These are phyloP conservation scores for Sturmia bella DNA, from an alignment of 2,888 invertebrate species.

Conservation along the genomic window DNA sequence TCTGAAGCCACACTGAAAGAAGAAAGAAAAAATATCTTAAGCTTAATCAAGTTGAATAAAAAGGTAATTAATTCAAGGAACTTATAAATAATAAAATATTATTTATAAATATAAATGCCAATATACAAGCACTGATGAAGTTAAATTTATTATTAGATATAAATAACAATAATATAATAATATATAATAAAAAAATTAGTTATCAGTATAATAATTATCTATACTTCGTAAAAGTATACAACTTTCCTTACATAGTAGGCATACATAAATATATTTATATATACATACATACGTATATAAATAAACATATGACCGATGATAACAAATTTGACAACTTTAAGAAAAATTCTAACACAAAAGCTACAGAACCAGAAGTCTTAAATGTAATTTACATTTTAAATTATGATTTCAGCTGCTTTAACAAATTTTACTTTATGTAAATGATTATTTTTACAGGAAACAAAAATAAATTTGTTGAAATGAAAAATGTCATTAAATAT, in stretches of 20 bases:
- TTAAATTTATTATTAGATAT: slow-evolving; percentile 63
- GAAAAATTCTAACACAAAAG: slow-evolving; percentile 28
- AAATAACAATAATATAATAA: slow-evolving; percentile 39
- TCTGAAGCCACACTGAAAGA: slow-evolving; percentile 34
- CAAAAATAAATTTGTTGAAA: neutral
- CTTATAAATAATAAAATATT: slow-evolving; percentile 22
- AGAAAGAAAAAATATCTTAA: slow-evolving; percentile 40
- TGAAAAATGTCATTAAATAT: slow-evolving; percentile 32
- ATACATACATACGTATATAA: neutral
- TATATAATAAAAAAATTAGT: slow-evolving; percentile 36
- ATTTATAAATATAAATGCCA: slow-evolving; percentile 60
- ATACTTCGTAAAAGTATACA: slow-evolving; percentile 17
- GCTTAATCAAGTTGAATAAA: slow-evolving; percentile 23
- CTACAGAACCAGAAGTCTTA: slow-evolving; percentile 34
- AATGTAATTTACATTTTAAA: slow-evolving; percentile 18
- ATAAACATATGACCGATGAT: slow-evolving; percentile 32
- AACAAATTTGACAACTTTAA: slow-evolving; percentile 43
- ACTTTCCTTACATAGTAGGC: slow-evolving; percentile 22
- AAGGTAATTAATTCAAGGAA: slow-evolving; percentile 29
- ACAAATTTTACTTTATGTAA: no score
- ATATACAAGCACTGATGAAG: slow-evolving; percentile 69
- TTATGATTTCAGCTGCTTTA: neutral
- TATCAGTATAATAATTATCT: slow-evolving; percentile 43
- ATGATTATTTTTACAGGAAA: no score
- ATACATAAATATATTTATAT: slow-evolving; percentile 12